Conservation (phyloP, 2,888 invertebrate species). For the Acrocyrtus sp. region DNA sequence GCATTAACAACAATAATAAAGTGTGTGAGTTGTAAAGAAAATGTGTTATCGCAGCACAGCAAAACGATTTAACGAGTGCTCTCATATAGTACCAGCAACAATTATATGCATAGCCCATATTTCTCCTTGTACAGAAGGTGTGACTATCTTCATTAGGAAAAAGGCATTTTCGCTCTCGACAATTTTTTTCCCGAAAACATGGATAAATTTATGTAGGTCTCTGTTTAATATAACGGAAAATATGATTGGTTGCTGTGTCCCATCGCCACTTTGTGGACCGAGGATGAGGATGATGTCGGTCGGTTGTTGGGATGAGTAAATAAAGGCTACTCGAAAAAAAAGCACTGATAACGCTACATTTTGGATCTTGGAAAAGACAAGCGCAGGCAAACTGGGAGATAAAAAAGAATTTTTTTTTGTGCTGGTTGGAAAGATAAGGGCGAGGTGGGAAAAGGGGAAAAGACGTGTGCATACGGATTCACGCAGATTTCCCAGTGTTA, state of each 20-base stretch:
- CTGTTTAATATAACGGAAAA: slow-evolving; percentile 27
- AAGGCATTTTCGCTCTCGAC: not conserved
- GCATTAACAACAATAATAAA: not conserved
- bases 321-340: slow-evolving; percentile 39
- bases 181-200: slow-evolving; percentile 14
- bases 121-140: not conserved
- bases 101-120: not conserved
- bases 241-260: not conserved
- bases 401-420: not conserved
- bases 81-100: too few relatives aligned
- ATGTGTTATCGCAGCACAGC: not conserved
- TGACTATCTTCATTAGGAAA: not conserved
- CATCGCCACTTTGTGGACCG: slow-evolving; percentile 29
- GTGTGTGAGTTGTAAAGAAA: not conserved
- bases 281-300: slow-evolving; percentile 15
- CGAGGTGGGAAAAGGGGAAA: not conserved
- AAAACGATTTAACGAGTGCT: not conserved
- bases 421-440: slow-evolving; percentile 3
- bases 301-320: slow-evolving; percentile 45
- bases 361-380: not conserved
- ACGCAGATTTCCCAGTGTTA: slow-evolving; percentile 3
- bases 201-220: slow-evolving; percentile 25
- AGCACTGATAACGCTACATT: slow-evolving; percentile 13
- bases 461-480: slow-evolving; percentile 23
- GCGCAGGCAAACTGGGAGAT: not conserved